Conservation (phyloP, 1,140 invertebrate genomes). For the Brachionus calyciflorus region DNA sequence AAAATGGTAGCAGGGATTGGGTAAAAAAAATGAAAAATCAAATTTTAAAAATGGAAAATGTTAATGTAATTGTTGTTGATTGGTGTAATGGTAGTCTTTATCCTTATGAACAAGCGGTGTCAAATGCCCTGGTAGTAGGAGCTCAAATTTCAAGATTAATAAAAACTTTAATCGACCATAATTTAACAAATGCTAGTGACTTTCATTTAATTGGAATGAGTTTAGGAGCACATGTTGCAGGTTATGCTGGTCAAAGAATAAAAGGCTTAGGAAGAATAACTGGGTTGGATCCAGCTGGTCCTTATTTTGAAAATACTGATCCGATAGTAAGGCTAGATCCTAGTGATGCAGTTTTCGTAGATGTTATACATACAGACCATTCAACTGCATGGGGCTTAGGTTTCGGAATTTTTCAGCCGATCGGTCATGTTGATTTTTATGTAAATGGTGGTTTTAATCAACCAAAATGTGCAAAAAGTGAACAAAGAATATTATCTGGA, state of each 20-base stretch:
- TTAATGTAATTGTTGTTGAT: constrained; percentile 39
- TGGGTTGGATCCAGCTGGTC: constrained; percentile 70
- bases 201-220: constrained; percentile 83
- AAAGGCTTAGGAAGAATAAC: constrained; percentile 74
- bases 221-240: constrained; percentile 80
- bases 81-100: constrained; percentile 10
- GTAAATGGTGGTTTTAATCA: constrained; percentile 63
- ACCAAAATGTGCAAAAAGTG: constrained; percentile 34
- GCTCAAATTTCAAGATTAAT: constrained; percentile 72
- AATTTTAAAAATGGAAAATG: constrained; percentile 62
- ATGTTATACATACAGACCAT: constrained; percentile 77
- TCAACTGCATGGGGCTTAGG: constrained; percentile 63
- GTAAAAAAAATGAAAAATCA: constrained; percentile 51
- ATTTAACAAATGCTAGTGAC: background rate
- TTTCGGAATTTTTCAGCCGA: constrained; percentile 50
- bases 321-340: constrained; percentile 73
- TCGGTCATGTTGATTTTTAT: constrained; percentile 65
- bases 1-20: constrained; percentile 57
- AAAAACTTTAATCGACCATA: constrained; percentile 48
- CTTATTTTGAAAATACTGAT: constrained; percentile 74
- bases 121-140: constrained; percentile 74
- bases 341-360: constrained; percentile 72
- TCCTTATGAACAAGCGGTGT: constrained; percentile 69
- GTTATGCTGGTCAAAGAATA: constrained; percentile 81
- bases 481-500: background rate